These are phyloP conservation scores for Ceyx cyanopectus DNA, from an alignment of 2,113 vertebrate species.

Conservation along the genomic window DNA sequence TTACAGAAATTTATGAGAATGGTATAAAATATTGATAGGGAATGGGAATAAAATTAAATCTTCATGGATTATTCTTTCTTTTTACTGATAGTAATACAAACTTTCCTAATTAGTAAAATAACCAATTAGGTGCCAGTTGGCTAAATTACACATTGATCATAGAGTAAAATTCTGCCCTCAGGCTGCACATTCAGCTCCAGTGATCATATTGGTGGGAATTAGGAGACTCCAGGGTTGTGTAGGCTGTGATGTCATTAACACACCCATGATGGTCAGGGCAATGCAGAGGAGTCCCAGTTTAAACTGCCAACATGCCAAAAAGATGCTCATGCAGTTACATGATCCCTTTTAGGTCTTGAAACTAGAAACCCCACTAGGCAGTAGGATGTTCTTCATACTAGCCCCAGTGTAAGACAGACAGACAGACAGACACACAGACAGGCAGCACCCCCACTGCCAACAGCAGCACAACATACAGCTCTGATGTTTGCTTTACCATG, in stretches of 20 bases:
- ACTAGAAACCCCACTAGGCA: background rate
- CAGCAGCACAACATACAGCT: accelerated
- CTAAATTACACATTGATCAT: background rate
- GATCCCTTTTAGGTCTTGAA: background rate
- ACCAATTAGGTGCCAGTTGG: background rate
- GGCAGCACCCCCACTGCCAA: background rate
- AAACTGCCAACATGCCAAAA: background rate
- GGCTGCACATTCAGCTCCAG: background rate
- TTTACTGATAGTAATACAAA: background rate
- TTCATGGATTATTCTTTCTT: background rate
- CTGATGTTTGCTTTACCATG: background rate
- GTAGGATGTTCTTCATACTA: background rate
- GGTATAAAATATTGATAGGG: background rate
- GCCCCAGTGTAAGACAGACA: background rate
- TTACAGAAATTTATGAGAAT: background rate
- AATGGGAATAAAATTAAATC: background rate
- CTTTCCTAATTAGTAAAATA: background rate
- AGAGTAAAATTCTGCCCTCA: background rate
- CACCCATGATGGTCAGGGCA: background rate
- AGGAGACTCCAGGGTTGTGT: background rate
- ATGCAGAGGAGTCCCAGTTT: background rate
- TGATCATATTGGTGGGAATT: accelerated
- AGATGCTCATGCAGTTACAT: background rate
- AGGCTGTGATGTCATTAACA: background rate
- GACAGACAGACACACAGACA: background rate